These are phyloP conservation scores for Oryzias melastigma DNA, from an alignment of 2,113 vertebrate species.

Conservation along the genomic window DNA sequence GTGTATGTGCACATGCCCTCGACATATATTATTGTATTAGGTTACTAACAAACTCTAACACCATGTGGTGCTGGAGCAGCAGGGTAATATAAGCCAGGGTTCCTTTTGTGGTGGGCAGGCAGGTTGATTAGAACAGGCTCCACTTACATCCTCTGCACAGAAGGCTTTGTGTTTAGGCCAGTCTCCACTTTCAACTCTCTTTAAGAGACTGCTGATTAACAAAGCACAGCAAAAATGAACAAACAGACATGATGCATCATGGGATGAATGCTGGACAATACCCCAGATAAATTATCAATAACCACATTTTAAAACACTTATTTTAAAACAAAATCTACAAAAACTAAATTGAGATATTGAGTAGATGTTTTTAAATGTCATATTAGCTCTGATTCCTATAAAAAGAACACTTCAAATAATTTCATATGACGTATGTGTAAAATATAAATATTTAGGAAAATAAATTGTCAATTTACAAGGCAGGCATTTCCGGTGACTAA, in stretches of 20 bases:
- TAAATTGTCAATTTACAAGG: not conserved
- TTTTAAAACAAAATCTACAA: not conserved
- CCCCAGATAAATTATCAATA: not conserved
- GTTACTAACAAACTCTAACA: conserved; percentile 53
- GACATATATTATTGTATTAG: conserved; percentile 43
- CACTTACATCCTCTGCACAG: conserved; percentile 60
- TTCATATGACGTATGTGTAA: not conserved
- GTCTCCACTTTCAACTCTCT: conserved; percentile 67
- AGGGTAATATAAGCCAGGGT: conserved; percentile 71
- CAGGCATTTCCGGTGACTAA: conserved; percentile 26
- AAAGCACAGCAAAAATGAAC: conserved; percentile 28
- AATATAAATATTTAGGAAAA: not conserved
- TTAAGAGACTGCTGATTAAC: conserved; percentile 42
- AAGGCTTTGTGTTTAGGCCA: conserved; percentile 61
- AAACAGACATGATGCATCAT: conserved; percentile 7
- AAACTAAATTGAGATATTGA: not conserved
- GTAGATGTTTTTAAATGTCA: not conserved
- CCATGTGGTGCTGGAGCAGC: conserved; percentile 45
- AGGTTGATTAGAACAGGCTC: conserved; percentile 69
- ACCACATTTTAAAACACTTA: conserved; percentile 7
- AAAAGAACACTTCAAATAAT: not conserved
- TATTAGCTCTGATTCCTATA: too few relatives aligned
- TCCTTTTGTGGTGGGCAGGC: conserved; percentile 71
- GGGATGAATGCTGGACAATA: conserved; percentile 5
- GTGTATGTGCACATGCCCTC: conserved; percentile 6